Evolutionary conservation across 2,113 vertebrate genomes (phyloP).

Genomic region (Lepus timidus): DNA sequence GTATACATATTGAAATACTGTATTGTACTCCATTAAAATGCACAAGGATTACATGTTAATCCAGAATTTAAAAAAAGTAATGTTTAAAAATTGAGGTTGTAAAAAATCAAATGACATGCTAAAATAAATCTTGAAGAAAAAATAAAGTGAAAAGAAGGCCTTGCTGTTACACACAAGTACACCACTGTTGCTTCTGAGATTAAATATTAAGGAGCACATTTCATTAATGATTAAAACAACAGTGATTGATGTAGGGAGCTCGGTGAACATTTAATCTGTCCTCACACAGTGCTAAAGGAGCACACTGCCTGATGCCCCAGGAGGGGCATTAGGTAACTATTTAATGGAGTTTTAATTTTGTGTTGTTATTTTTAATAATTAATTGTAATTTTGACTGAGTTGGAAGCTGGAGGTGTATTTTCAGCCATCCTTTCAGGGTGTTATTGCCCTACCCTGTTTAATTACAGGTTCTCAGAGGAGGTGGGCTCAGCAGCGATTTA

Average conservation of each 20-base stretch:
- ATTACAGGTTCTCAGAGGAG: constrained; percentile 56
- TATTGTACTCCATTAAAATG: too few species aligned
- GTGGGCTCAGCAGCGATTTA: constrained; percentile 5
- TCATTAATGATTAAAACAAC: constrained; percentile 62
- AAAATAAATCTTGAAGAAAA: constrained; percentile 1
- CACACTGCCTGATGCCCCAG: background rate
- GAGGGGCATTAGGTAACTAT: constrained; percentile 64
- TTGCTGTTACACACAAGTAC: background rate
- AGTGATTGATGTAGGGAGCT: constrained; percentile 18
- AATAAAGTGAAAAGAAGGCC: constrained; percentile 30
- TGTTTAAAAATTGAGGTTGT: background rate
- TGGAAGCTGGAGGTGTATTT: constrained; percentile 56
- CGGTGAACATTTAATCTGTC: constrained; percentile 30
- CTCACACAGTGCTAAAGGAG: background rate
- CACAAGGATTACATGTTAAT: too few species aligned
- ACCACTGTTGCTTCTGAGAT: constrained; percentile 46
- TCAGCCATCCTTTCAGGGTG: constrained; percentile 29
- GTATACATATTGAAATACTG: too few species aligned
- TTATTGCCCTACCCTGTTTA: constrained; percentile 46
- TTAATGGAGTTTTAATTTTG: constrained; percentile 75
- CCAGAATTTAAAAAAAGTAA: too few species aligned
- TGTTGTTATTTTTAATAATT: constrained; percentile 76
- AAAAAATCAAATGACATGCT: background rate
- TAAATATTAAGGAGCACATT: constrained; percentile 66
- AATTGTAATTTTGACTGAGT: constrained; percentile 73